Evolutionary conservation across 2,113 vertebrate species (phyloP).

Genomic region (Caretta caretta): DNA sequence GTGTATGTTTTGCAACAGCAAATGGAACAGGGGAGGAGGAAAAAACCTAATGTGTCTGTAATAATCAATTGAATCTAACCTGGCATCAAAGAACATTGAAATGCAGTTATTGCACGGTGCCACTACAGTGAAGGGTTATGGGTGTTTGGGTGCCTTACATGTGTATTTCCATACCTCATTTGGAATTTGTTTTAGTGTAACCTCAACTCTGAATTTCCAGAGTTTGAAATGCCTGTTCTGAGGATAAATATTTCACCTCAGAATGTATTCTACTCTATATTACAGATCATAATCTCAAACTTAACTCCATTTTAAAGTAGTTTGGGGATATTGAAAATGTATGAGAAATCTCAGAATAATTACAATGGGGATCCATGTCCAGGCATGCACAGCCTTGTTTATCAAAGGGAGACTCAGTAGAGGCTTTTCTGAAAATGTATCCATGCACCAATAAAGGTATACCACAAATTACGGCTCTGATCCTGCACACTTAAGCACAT

Average conservation of each 20-base stretch:
- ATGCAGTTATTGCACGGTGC: neutral
- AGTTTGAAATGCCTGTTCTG: neutral
- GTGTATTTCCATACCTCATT: rapidly evolving
- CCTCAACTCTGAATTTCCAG: neutral
- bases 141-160: neutral
- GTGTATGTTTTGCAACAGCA: neutral
- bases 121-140: neutral
- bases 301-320: neutral
- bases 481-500: neutral
- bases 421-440: neutral
- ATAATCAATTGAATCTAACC: neutral
- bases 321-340: neutral
- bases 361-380: neutral
- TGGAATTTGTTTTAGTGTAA: neutral
- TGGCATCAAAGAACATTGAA: neutral
- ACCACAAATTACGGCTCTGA: neutral
- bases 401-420: neutral
- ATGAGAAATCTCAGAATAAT: neutral
- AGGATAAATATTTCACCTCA: neutral
- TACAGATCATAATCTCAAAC: neutral
- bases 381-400: neutral
- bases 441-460: neutral
- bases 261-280: neutral
- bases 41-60: neutral
- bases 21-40: neutral